Percentiles rank a stretch among this genome's conserved stretches.
Conservation (phyloP, 2,888 invertebrate genomes). For the Spodoptera picta region DNA sequence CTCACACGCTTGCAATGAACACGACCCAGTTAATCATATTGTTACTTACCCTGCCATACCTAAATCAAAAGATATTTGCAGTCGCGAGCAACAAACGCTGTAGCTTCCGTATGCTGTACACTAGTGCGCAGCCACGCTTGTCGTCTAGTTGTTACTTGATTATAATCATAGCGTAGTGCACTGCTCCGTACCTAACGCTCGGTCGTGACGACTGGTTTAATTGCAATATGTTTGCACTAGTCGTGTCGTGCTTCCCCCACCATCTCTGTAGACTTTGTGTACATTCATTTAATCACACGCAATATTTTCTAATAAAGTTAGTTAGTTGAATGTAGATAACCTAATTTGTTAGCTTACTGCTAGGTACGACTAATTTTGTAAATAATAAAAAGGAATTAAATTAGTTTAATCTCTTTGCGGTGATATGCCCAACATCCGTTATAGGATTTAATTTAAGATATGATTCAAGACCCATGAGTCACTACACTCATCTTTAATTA, state of each 20-base stretch:
- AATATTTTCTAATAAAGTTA: constrained; percentile 10
- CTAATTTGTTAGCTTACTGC: background rate
- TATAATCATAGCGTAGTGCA: constrained; percentile 35
- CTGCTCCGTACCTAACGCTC: constrained; percentile 27
- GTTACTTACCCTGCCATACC: constrained; percentile 16
- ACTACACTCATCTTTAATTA: constrained; percentile 20
- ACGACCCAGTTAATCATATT: constrained; percentile 49
- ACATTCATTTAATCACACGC: constrained; percentile 4
- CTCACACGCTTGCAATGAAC: constrained; percentile 67
- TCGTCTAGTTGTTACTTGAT: constrained; percentile 29
- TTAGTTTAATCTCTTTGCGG: background rate
- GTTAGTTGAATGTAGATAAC: constrained; percentile 11
- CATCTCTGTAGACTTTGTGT: constrained; percentile 29
- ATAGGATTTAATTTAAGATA: constrained; percentile 27
- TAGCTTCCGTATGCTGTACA: constrained; percentile 38
- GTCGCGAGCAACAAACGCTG: constrained; percentile 14
- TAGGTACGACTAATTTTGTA: constrained; percentile 2
- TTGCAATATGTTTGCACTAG: constrained; percentile 24
- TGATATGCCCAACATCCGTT: constrained; percentile 13
- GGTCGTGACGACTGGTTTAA: constrained; percentile 15
- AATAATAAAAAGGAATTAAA: constrained; percentile 1
- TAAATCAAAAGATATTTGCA: constrained; percentile 19
- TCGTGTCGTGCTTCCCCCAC: constrained; percentile 21
- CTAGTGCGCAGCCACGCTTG: constrained; percentile 48
- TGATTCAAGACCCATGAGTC: constrained; percentile 37